phyloP scores from a whole-genome alignment of 2,797 vertebrate species.

The Lutjanus argentimaculatus region DNA sequence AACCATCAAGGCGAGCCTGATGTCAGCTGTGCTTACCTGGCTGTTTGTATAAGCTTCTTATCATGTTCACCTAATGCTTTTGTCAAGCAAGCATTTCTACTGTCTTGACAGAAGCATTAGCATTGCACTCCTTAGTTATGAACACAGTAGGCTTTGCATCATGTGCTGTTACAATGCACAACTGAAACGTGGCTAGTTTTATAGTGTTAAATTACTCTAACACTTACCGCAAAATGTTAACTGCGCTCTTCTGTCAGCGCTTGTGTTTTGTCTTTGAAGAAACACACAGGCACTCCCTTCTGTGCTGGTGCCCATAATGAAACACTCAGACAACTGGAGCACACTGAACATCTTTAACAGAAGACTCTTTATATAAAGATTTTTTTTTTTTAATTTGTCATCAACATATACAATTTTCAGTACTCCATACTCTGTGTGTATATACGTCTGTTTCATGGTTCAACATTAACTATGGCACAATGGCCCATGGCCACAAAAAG shows the following conservation, averaged over 20 bases:
- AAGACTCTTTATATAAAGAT: background rate
- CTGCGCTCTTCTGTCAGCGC: background rate
- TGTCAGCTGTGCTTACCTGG: slow-evolving; percentile 36
- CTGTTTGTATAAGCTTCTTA: slow-evolving; percentile 56
- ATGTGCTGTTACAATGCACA: background rate
- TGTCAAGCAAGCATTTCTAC: slow-evolving; percentile 38
- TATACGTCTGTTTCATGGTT: background rate
- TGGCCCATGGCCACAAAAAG: no score
- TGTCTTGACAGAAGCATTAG: slow-evolving; percentile 34
- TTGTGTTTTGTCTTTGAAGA: background rate
- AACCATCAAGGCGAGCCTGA: slow-evolving; percentile 10
- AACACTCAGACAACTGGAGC: no score
- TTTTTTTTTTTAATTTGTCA: background rate
- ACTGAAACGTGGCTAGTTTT: background rate
- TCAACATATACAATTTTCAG: background rate
- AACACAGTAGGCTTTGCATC: background rate
- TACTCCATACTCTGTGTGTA: background rate
- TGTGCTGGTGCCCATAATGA: background rate
- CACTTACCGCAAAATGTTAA: background rate
- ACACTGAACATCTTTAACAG: background rate
- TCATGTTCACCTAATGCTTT: slow-evolving; percentile 38
- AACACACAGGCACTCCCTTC: background rate
- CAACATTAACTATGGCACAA: no score
- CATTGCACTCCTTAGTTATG: background rate
- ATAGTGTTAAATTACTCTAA: background rate